These are phyloP conservation scores for Columbina picui DNA, from an alignment of 2,113 vertebrate species.

Conservation along the genomic window DNA sequence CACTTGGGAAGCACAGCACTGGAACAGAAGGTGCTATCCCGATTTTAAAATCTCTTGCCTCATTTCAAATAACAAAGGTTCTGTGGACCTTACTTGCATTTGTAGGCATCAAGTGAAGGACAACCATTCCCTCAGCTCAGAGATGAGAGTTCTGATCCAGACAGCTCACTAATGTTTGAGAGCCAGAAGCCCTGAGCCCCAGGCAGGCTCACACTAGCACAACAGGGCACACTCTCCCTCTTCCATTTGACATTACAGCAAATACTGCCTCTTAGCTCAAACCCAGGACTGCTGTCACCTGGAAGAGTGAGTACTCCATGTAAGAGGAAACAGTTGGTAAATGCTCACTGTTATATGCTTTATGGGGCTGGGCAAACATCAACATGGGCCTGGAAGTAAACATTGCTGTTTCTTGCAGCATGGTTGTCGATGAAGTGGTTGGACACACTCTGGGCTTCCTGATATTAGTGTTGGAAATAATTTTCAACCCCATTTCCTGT, in stretches of 20 bases:
- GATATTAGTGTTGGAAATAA: conserved; percentile 65
- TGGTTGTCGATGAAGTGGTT: not conserved
- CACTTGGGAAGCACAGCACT: not conserved
- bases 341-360: conserved; percentile 18
- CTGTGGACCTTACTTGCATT: not conserved
- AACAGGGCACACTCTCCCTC: not conserved
- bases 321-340: not conserved
- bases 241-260: not conserved
- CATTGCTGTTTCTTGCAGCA: not conserved
- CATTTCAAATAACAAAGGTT: not conserved
- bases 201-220: not conserved
- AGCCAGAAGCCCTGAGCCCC: not conserved
- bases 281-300: not conserved
- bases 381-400: not conserved
- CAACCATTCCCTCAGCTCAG: not conserved
- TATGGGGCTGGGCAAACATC: not conserved
- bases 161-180: not conserved
- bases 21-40: not conserved
- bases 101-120: not conserved
- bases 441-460: conserved; percentile 52
- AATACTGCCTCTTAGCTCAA: not conserved
- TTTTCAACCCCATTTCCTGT: conserved; percentile 69
- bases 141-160: not conserved
- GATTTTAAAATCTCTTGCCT: not conserved
- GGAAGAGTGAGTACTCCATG: not conserved